These are phyloP conservation scores for Progne subis DNA, from an alignment of 2,113 vertebrate genomes.

Conservation along the genomic window DNA sequence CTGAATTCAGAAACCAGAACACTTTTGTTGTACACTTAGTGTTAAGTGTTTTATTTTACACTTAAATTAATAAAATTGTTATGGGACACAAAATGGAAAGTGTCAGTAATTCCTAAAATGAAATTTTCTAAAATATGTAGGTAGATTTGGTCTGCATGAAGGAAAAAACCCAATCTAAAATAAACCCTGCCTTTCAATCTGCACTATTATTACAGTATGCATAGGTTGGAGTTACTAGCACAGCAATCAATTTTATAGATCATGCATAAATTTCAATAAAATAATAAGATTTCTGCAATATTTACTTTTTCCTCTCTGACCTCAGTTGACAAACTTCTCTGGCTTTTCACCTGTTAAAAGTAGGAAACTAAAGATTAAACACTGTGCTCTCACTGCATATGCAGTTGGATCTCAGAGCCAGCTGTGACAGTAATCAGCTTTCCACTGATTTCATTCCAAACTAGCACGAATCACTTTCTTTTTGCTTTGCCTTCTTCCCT, in stretches of 20 bases:
- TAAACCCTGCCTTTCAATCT: fast-evolving
- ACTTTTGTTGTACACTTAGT: neutral
- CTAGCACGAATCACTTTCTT: neutral
- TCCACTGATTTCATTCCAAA: neutral
- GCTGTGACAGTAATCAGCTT: neutral
- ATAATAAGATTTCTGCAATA: neutral
- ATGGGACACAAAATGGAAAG: neutral
- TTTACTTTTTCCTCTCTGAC: neutral
- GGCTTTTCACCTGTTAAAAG: neutral
- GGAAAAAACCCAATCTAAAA: neutral
- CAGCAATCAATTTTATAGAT: neutral
- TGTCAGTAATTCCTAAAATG: neutral
- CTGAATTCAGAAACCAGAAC: neutral
- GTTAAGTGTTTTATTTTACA: neutral
- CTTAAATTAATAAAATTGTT: neutral
- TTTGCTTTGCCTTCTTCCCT: neutral
- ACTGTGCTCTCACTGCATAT: neutral
- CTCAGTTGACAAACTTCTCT: neutral
- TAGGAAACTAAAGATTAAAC: neutral
- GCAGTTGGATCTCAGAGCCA: neutral
- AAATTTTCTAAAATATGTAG: neutral
- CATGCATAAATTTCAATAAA: neutral
- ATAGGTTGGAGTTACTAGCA: neutral
- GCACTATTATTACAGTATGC: neutral
- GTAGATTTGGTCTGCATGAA: neutral